Base-by-base conservation (phyloP, 2,888 invertebrate genomes). In the Parapristionchus giblindavisi region DNA sequence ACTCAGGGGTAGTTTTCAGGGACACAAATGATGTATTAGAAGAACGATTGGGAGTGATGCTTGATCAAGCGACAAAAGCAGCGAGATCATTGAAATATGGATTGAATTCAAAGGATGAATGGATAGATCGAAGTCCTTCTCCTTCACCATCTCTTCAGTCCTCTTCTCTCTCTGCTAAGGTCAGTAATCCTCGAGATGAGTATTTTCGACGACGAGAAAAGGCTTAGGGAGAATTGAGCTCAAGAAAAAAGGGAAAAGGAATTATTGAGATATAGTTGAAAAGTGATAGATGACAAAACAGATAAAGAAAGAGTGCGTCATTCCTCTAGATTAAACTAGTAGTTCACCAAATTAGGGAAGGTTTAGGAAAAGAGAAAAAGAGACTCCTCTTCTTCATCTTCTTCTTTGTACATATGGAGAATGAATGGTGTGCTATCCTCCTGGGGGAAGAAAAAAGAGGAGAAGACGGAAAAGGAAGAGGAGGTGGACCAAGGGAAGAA, bases 181-280 rank as follows among this genome's bases (percentile, higher is more conserved):
- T 68, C 48, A 68, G 68, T 52, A 52, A 68, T 71, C 71, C 71
- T 32, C 8, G 71, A 54, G 58, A 68, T 52, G 54, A 51, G 54
- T 68, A 52, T 54, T 68, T 71, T 56, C 43, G 58, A 40, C 29
- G 40, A 36, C 32, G 40, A 71, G 58, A 58, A 71, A 58, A 71
- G 58, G 71, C 58, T 56, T 56, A 54, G 56, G 58, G 40, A 48
- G 68, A 68, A 48, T 48, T 48, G 34, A 52, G 68, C 36, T 48
- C 21, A 21, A 48, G 48, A 48, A 48, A 48, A 21, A 21, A 48
- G 48, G 21, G 48, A 48, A 48, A 48, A 48, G 14, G 21, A 21
- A 11, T 21, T 48, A 11, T 21, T 11, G 21, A n/a, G n/a, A 24
- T 8, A 58, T 21, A 21, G 24, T 11, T 17, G 24, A 58, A n/a